A percentile compares a stretch with the other conserved stretches of the same genome.
Evolutionary conservation across 2,888 invertebrate species (phyloP).

Genomic region (Helicoverpa assulta): DNA sequence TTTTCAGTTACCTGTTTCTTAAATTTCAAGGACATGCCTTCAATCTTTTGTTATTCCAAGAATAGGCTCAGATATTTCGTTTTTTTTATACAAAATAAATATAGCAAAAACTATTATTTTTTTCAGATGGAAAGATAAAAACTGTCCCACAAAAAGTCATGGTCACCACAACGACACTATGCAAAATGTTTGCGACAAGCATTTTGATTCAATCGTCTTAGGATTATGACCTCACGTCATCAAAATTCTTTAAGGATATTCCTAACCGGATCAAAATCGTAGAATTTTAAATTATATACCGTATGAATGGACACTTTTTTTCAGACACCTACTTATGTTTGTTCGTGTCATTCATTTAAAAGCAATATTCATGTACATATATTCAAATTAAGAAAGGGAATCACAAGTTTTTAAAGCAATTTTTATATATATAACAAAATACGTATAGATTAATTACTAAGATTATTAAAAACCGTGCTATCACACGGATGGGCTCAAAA

Average conservation of each 20-base stretch:
- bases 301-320: conserved; percentile 17
- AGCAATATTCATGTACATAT: too few species aligned
- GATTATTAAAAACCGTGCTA: conserved; percentile 15
- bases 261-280: conserved; percentile 31
- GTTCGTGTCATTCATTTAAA: too few species aligned
- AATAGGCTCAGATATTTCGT: too few species aligned
- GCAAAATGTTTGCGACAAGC: conserved; percentile 42
- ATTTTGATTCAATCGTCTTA: conserved; percentile 28
- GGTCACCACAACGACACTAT: conserved; percentile 24
- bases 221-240: conserved; percentile 45
- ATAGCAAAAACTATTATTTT: neutral
- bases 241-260: conserved; percentile 41
- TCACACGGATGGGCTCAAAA: conserved; percentile 15
- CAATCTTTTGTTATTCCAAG: too few species aligned
- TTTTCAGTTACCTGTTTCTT: neutral
- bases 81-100: too few species aligned
- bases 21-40: neutral
- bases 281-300: conserved; percentile 33
- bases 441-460: conserved; percentile 3
- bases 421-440: neutral
- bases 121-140: neutral
- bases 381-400: too few species aligned
- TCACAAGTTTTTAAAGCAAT: too few species aligned
- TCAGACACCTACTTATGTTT: neutral
- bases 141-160: conserved; percentile 8